Percentiles rank a stretch among this genome's conserved stretches.
Evolutionary conservation across 2,113 vertebrate genomes (phyloP).

Genomic region (Oryzias melastigma): DNA sequence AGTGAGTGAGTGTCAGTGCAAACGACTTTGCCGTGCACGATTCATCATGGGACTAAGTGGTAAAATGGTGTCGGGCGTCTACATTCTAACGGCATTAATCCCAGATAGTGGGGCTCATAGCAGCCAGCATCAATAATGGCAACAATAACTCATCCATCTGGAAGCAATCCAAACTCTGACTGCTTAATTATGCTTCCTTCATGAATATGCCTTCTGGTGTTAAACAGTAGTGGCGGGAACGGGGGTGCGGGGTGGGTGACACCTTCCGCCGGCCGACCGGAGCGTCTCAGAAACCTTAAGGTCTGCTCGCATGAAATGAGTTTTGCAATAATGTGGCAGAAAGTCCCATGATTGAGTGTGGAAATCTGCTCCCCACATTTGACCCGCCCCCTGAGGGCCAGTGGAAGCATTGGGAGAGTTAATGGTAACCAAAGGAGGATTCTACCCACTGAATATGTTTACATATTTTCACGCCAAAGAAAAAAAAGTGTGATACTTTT

Average conservation of each 20-base stretch:
- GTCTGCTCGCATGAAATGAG: no score
- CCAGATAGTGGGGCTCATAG: conserved; percentile 69
- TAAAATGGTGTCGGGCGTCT: conserved; percentile 72
- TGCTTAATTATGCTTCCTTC: conserved; percentile 74
- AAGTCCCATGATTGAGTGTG: no score
- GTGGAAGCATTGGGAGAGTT: no score
- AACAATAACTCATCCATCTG: conserved; percentile 78
- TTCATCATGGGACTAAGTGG: conserved; percentile 79
- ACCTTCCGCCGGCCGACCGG: conserved; percentile 42
- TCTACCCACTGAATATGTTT: no score
- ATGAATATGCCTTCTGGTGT: conserved; percentile 73
- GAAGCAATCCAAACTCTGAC: conserved; percentile 69
- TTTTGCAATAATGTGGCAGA: no score
- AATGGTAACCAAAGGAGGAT: no score
- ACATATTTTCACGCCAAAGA: no score
- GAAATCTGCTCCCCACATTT: no score
- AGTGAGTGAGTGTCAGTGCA: conserved; percentile 74
- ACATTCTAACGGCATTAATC: conserved; percentile 79
- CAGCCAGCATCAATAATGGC: conserved; percentile 79
- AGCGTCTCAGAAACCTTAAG: not conserved
- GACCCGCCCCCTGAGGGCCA: no score
- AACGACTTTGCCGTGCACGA: conserved; percentile 73
- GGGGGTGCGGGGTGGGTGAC: conserved; percentile 23
- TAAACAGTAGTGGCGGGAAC: conserved; percentile 38
- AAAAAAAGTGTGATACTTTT: no score